These are phyloP conservation scores for Lasioglossum malachurum DNA, from an alignment of 2,888 invertebrate genomes.

Conservation along the genomic window DNA sequence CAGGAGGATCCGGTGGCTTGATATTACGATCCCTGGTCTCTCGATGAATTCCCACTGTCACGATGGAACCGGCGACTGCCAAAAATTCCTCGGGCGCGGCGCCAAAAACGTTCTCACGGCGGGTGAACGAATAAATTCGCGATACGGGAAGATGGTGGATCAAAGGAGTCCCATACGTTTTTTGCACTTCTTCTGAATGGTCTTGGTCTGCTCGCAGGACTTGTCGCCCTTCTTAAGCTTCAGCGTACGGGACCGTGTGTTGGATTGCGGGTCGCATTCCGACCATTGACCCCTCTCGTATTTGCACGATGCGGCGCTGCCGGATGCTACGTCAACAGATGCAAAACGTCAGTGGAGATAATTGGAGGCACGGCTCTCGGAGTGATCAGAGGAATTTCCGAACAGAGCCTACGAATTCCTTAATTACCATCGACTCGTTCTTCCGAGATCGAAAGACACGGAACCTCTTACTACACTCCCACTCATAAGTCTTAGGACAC, in stretches of 20 bases:
- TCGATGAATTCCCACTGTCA: not conserved
- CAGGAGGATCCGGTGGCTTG: not conserved
- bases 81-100: not conserved
- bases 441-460: too few relatives aligned
- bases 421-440: too few relatives aligned
- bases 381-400: conserved; percentile 58
- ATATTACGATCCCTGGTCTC: not conserved
- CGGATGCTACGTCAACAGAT: conserved; percentile 81
- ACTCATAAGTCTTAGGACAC: too few relatives aligned
- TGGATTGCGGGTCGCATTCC: conserved; percentile 94
- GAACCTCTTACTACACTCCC: too few relatives aligned
- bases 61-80: not conserved
- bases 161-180: conserved; percentile 87
- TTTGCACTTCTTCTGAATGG: conserved; percentile 96
- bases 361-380: conserved; percentile 62
- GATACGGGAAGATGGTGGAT: not conserved
- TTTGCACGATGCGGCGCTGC: conserved; percentile 89
- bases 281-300: conserved; percentile 95
- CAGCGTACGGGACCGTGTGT: conserved; percentile 92
- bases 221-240: conserved; percentile 94
- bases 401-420: not conserved
- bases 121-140: not conserved
- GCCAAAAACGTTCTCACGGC: not conserved
- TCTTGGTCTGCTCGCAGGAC: conserved; percentile 93
- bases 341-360: conserved; percentile 72